Percentiles rank a stretch among this genome's conserved stretches.
phyloP scores from a whole-genome alignment of 2,888 invertebrate species.

The Meliscaeva auricollis region DNA sequence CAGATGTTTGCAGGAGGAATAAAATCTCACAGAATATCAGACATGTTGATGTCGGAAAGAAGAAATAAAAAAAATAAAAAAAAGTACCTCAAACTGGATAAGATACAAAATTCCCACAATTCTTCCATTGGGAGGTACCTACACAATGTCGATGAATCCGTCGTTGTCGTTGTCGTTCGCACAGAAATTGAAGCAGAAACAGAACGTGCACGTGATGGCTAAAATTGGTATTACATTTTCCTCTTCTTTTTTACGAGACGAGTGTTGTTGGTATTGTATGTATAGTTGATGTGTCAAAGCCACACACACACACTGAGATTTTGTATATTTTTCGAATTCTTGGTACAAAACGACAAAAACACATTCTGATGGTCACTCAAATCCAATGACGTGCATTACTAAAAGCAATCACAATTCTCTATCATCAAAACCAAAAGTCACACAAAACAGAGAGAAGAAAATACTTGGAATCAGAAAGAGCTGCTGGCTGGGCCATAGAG shows the following conservation, averaged over 20 bases:
- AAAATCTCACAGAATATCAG: constrained; percentile 35
- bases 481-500: background rate
- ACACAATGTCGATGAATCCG: constrained; percentile 4
- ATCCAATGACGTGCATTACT: constrained; percentile 65
- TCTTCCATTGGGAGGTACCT: constrained; percentile 14
- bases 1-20: constrained; percentile 40
- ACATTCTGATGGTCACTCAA: constrained; percentile 61
- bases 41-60: constrained; percentile 29
- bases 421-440: constrained; percentile 44
- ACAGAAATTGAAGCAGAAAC: background rate
- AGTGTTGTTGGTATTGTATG: constrained; percentile 18
- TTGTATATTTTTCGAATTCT: background rate
- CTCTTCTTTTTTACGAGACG: background rate
- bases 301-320: constrained; percentile 34
- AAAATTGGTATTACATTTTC: constrained; percentile 52
- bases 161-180: background rate
- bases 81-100: constrained; percentile 49
- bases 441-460: constrained; percentile 9
- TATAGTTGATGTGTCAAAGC: constrained; percentile 61
- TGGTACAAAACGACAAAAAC: background rate
- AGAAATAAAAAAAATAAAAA: constrained; percentile 44
- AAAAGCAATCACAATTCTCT: constrained; percentile 53
- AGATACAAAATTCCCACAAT: constrained; percentile 68
- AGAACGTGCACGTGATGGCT: constrained; percentile 35
- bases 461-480: constrained; percentile 26